Percentiles rank a stretch among this genome's conserved stretches.
These are phyloP conservation scores for Pampus argenteus DNA, from an alignment of 2,797 vertebrate species.

Conservation along the genomic window DNA sequence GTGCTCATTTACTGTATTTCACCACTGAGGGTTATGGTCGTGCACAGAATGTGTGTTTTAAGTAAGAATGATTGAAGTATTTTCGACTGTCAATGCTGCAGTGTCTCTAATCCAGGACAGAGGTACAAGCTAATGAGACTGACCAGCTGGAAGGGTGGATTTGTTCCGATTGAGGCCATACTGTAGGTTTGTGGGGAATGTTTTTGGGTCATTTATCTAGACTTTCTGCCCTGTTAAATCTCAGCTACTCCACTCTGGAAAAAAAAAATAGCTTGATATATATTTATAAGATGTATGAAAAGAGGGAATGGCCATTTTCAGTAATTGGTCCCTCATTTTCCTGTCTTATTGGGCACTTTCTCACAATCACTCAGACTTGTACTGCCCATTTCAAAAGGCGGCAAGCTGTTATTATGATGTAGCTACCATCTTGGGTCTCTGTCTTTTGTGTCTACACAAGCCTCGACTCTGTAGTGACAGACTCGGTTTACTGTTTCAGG, in stretches of 20 bases:
- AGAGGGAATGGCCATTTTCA: conserved; percentile 49
- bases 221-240: conserved; percentile 37
- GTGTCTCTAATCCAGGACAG: conserved; percentile 17
- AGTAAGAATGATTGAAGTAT: conserved; percentile 55
- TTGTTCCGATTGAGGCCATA: conserved; percentile 51
- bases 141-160: conserved; percentile 43
- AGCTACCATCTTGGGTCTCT: conserved; percentile 5
- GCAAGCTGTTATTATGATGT: conserved; percentile 51
- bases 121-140: conserved; percentile 41
- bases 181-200: conserved; percentile 50
- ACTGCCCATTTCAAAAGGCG: conserved; percentile 45
- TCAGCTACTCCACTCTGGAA: conserved; percentile 36
- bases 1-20: conserved; percentile 42
- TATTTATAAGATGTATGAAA: conserved; percentile 56
- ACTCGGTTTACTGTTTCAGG: conserved; percentile 29
- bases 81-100: conserved; percentile 27
- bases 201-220: conserved; percentile 58
- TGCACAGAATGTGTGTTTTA: conserved; percentile 47
- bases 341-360: conserved; percentile 58
- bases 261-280: conserved; percentile 57
- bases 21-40: conserved; percentile 6
- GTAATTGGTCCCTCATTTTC: conserved; percentile 67
- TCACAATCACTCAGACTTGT: conserved; percentile 50
- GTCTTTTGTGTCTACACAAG: conserved; percentile 21
- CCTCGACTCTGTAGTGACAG: conserved; percentile 12